Evolutionary conservation across 2,888 invertebrate genomes (phyloP).

Genomic region (Gerris lacustris): DNA sequence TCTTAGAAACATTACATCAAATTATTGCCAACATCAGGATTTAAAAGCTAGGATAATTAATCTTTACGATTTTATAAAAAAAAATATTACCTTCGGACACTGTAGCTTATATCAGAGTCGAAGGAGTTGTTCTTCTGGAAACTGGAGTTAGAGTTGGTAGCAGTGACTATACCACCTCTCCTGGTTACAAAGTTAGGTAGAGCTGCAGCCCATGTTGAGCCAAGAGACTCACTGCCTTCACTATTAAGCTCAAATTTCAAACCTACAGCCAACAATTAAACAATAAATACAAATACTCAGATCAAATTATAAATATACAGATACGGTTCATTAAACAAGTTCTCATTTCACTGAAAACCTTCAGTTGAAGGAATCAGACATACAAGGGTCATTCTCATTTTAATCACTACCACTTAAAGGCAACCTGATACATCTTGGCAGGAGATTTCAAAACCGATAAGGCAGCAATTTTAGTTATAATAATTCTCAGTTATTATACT

Average conservation of each 20-base stretch:
- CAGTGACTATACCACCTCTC: conserved; percentile 64
- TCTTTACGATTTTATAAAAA: no score
- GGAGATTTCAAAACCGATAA: no score
- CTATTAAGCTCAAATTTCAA: conserved; percentile 60
- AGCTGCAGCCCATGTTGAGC: conserved; percentile 84
- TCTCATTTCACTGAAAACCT: conserved; percentile 5
- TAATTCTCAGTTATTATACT: no score
- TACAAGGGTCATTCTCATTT: no score
- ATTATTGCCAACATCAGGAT: no score
- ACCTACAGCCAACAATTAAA: conserved; percentile 37
- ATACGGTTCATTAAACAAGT: conserved; percentile 14
- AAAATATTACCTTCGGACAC: conserved; percentile 32
- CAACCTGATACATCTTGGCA: no score
- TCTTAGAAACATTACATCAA: no score
- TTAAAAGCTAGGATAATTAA: no score
- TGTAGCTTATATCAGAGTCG: conserved; percentile 42
- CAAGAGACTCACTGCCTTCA: conserved; percentile 63
- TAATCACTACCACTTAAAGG: no score
- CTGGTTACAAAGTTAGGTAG: conserved; percentile 74
- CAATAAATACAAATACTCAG: not conserved
- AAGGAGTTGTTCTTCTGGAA: conserved; percentile 43
- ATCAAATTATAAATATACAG: not conserved
- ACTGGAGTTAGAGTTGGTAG: conserved; percentile 44
- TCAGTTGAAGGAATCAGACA: no score
- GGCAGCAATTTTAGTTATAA: no score